Percentiles rank a stretch among this genome's conserved stretches.
These are phyloP conservation scores for Synanthedon tipuliformis DNA, from an alignment of 2,888 invertebrate species.

Conservation along the genomic window DNA sequence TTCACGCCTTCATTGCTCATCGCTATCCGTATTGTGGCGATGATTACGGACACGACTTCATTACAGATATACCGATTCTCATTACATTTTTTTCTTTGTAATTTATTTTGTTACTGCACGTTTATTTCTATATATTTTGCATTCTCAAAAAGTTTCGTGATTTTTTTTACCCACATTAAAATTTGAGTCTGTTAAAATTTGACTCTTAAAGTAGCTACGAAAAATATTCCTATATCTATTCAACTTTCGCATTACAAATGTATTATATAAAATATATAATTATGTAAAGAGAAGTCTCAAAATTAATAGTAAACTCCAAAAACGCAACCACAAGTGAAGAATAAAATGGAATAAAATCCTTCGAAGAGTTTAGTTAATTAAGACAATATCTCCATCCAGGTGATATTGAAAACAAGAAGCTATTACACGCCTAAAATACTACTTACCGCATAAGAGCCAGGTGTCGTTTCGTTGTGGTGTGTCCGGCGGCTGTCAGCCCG, in stretches of 20 bases:
- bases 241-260: no score
- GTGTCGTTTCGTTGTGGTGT: slow-evolving; percentile 18
- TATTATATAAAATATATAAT: no score
- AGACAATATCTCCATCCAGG: neutral
- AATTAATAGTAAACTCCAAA: no score
- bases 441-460: slow-evolving; percentile 22
- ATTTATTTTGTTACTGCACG: slow-evolving; percentile 15
- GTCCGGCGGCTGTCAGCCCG: slow-evolving; percentile 7
- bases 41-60: slow-evolving; percentile 36
- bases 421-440: neutral
- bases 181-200: no score
- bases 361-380: no score
- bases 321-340: no score
- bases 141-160: no score
- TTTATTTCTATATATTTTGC: neutral
- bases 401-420: neutral
- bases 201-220: no score
- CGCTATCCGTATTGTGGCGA: slow-evolving; percentile 39
- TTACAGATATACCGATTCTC: slow-evolving; percentile 22
- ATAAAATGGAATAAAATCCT: no score
- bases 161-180: no score
- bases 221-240: no score
- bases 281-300: no score
- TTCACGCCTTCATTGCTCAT: slow-evolving; percentile 37
- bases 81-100: slow-evolving; percentile 24